Evolutionary conservation across 2,888 invertebrate genomes (phyloP).

Genomic region (Drosophila recens): DNA sequence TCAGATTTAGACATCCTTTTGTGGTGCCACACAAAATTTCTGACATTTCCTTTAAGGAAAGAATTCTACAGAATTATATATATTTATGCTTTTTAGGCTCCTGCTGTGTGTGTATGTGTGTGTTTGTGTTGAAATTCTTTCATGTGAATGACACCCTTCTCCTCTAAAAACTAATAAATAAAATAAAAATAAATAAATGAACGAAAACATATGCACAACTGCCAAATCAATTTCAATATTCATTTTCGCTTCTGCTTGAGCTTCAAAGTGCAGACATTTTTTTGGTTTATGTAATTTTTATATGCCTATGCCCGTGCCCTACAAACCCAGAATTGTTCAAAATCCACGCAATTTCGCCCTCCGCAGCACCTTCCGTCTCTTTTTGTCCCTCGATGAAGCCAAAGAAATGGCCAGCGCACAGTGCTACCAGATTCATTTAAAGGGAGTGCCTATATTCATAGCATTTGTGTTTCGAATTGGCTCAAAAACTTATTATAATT

Average conservation of each 20-base stretch:
- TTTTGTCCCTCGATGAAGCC: slow-evolving; percentile 39
- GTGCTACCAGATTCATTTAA: slow-evolving; percentile 16
- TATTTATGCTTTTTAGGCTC: slow-evolving; percentile 1
- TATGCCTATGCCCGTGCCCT: slow-evolving; percentile 46
- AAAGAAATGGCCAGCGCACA: slow-evolving; percentile 55
- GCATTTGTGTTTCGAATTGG: too few relatives aligned
- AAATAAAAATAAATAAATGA: slow-evolving; percentile 9
- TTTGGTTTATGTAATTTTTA: slow-evolving; percentile 70
- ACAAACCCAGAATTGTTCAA: slow-evolving; percentile 40
- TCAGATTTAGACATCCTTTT: slow-evolving; percentile 18
- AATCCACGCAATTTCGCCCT: slow-evolving; percentile 30
- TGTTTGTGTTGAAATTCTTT: slow-evolving; percentile 57
- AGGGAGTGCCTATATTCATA: not conserved
- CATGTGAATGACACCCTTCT: slow-evolving; percentile 40
- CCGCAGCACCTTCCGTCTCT: not conserved
- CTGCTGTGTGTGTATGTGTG: slow-evolving; percentile 16
- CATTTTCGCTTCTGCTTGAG: slow-evolving; percentile 66
- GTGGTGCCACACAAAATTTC: slow-evolving; percentile 35
- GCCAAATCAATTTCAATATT: slow-evolving; percentile 81
- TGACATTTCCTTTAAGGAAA: slow-evolving; percentile 6
- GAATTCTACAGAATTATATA: slow-evolving; percentile 15
- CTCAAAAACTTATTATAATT: too few relatives aligned
- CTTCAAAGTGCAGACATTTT: slow-evolving; percentile 61
- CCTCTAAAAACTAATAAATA: slow-evolving; percentile 1
- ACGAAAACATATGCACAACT: slow-evolving; percentile 48